Conservation (phyloP, 2,888 invertebrate genomes). For the Pristionchus maxplancki region DNA sequence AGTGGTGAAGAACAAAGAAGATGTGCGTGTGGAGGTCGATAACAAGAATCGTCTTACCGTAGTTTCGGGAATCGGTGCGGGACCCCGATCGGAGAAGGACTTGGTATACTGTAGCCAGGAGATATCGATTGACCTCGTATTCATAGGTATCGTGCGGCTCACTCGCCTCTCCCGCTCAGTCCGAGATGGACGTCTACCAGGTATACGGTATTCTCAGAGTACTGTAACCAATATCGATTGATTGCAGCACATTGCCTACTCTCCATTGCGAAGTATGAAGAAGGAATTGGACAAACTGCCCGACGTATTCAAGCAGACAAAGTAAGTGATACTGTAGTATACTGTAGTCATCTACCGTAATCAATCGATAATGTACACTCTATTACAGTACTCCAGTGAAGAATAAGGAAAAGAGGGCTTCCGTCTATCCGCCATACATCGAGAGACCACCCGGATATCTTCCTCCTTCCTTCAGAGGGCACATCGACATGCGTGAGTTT, state of each 20-base stretch:
- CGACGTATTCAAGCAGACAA: neutral
- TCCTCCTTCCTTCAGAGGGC: neutral
- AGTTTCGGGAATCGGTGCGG: neutral
- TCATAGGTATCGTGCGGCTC: neutral
- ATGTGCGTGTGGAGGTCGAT: slow-evolving; percentile 34
- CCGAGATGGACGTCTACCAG: slow-evolving; percentile 24
- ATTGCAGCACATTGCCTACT: slow-evolving; percentile 26
- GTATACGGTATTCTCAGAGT: neutral
- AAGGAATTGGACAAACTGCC: neutral
- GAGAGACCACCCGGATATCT: slow-evolving; percentile 33
- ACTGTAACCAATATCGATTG: slow-evolving; percentile 5
- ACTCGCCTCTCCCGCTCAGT: neutral
- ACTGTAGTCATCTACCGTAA: neutral
- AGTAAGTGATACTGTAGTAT: neutral
- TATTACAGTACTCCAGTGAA: neutral
- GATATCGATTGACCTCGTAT: neutral
- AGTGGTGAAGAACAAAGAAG: slow-evolving; percentile 6
- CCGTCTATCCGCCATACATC: neutral
- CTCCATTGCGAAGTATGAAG: neutral
- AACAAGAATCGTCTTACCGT: neutral
- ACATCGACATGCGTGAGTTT: slow-evolving; percentile 31
- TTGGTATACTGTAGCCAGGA: neutral
- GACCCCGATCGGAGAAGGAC: slow-evolving; percentile 6
- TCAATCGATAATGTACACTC: slow-evolving; percentile 13
- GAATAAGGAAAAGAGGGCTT: neutral